Evolutionary conservation across 2,797 vertebrate species (phyloP), one percentile per base, ranked within the genome.

Genomic region (Rhinichthys osculus): DNA sequence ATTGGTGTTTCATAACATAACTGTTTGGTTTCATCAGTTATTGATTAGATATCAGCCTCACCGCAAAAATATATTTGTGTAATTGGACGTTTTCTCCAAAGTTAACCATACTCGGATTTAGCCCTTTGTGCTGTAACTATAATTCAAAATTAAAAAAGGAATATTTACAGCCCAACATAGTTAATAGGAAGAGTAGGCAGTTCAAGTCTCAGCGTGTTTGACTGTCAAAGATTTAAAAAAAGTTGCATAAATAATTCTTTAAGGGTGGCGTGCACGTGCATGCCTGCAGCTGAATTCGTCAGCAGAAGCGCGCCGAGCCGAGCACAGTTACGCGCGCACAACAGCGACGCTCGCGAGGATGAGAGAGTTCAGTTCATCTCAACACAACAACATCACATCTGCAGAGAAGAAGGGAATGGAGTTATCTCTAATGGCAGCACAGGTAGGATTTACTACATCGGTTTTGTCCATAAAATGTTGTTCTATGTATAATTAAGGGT

Each of bases 391-490:
- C 17, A 73, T 13, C 35, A 27, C 78, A 59, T 35, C 59, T 14
- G 23, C 33, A 11, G 11, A 47, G 8, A 33, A 38, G 38, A 69
- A 54, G 74, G 73, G 14, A 19, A 89, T 90, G 90, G 90, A 90
- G 73, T 57, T 90, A 23, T 91, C 85, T 16, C 74, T 90, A 23
- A 89, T 88, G 82, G 86, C 87, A 57, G 86, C 89, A 7, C 87
- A 91, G 89, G 89, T 91, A 90, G 30, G 66, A 77, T 19, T 84
- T 57, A 6, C 33, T 23, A 14, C 17, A 1, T 38, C 38, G 8
- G n/a, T 21, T 54, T 21, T 1, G n/a, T 69, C 14, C 14, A 42
- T 27, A 0, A n/a, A 78, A 62, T 42, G 21, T 7, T 54, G 50
- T 54, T 35, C 1, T 2, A 7, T 33, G 19, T 1, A 4, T 21